These are phyloP conservation scores for Cromileptes altivelis DNA, from an alignment of 2,113 vertebrate genomes.

Conservation along the genomic window DNA sequence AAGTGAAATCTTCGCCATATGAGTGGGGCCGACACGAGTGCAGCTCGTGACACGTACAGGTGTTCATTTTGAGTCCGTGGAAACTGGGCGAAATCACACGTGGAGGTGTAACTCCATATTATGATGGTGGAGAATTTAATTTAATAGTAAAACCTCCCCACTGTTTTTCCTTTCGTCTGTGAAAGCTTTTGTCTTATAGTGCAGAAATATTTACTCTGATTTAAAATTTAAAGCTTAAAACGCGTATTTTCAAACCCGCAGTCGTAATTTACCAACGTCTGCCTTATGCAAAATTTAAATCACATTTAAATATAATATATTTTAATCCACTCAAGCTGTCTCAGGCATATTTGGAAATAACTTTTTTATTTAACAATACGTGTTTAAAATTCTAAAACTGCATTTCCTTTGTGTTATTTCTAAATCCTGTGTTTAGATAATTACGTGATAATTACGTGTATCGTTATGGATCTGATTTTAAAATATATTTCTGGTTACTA, in stretches of 20 bases:
- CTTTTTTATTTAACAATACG: conserved; percentile 10
- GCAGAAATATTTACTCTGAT: not conserved
- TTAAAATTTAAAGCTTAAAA: not conserved
- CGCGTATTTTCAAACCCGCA: not conserved
- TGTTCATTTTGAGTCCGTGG: conserved; percentile 44
- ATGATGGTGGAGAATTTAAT: not conserved
- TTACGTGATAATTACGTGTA: not conserved
- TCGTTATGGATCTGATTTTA: conserved; percentile 20
- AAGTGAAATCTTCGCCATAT: conserved; percentile 46
- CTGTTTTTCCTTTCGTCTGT: not conserved
- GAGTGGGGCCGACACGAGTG: not conserved
- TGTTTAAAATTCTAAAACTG: not conserved
- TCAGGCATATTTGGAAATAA: not conserved
- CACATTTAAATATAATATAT: not conserved
- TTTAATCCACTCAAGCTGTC: not conserved
- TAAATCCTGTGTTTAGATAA: conserved; percentile 11
- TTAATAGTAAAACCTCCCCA: not conserved
- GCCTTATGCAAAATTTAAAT: not conserved
- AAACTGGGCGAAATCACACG: conserved; percentile 12
- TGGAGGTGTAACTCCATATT: not conserved
- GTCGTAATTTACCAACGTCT: not conserved
- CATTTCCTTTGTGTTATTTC: conserved; percentile 19
- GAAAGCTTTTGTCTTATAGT: too few species aligned
- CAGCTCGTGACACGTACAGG: conserved; percentile 41
- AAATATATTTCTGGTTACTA: conserved; percentile 4